A percentile compares a stretch with the other conserved stretches of the same genome.
Evolutionary conservation across 2,113 vertebrate genomes (phyloP).

Genomic region (Brachyhypopomus occidentalis): DNA sequence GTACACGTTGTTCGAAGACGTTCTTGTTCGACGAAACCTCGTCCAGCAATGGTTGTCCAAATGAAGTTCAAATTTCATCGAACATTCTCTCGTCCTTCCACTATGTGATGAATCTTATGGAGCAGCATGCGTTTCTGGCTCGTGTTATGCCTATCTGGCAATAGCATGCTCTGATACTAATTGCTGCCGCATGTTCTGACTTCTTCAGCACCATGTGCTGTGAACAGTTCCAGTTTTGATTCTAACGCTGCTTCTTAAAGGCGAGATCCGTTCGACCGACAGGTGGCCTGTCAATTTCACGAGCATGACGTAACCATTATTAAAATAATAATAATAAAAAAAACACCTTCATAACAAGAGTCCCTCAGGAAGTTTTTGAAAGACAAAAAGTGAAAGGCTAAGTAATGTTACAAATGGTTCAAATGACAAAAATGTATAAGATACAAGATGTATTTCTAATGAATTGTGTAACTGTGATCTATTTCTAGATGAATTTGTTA

Average conservation of each 20-base stretch:
- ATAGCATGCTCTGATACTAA: neutral
- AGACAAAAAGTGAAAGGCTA: neutral
- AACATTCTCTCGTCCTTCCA: neutral
- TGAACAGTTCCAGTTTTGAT: slow-evolving; percentile 45
- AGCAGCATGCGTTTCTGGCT: no score
- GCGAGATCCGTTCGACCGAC: slow-evolving; percentile 42
- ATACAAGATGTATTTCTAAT: neutral
- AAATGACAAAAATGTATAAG: neutral
- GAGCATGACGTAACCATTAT: slow-evolving; percentile 70
- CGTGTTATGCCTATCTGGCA: neutral
- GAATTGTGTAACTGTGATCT: no score
- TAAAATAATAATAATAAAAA: slow-evolving; percentile 48
- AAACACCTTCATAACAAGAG: slow-evolving; percentile 75
- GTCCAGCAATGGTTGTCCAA: neutral
- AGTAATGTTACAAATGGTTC: neutral
- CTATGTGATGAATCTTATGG: neutral
- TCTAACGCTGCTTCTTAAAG: slow-evolving; percentile 71
- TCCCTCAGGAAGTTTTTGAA: slow-evolving; percentile 53
- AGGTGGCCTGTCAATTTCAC: slow-evolving; percentile 77
- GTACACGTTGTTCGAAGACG: neutral
- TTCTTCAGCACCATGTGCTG: slow-evolving; percentile 49
- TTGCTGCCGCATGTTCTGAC: neutral
- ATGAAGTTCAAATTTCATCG: no score
- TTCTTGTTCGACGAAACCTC: neutral
- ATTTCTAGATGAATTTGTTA: no score